Base-by-base conservation (phyloP, 2,888 invertebrate species). In the Noctua janthe region DNA sequence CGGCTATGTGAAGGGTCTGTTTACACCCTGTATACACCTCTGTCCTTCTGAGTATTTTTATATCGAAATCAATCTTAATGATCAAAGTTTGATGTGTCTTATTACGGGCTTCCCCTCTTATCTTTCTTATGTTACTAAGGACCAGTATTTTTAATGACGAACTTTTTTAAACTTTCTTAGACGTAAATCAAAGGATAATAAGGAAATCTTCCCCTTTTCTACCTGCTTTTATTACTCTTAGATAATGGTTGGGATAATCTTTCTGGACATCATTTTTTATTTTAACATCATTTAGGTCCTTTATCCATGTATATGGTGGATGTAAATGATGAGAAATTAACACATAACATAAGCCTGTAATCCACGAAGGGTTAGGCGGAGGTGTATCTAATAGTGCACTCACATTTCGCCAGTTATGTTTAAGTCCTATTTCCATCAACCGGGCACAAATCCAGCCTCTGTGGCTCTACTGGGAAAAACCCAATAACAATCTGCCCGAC, bases 11-110 rank as follows among this genome's bases (percentile, higher is more conserved):
- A 29, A 29, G 29, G 29, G 29, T 29, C 29, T 29, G 29, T 29
- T 29, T 29, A 29, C 29, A 29, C 29, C 29, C 29, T 29, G 29
- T 29, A 29, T 29, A 1, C 1, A 43, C 6, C 43, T 43, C 13
- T 23, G 13, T 7, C 6, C 2, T 39, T 23, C 11, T 11, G 39
- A 0, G 4, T 29, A 29, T 29, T 39, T 15, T 51, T 76, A 51
- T 49, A 82, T 49, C 20, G 75, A 82, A 59, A 59, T 67, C 49
- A 59, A 82, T 76, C 29, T 67, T 76, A 20, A 75, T 81, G 56
- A 82, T 82, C 29, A n/a, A 82, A 76, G 51, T 76, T 81, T 2
- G 10, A 23, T n/a, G 29, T 51, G 13, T 51, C 20, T 17, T 73
- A 43, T 13, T 20, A 29, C n/a, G 15, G 7, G 35, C 6, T 51